Conservation (phyloP, 1,140 invertebrate species). For the Microplitis mediator region DNA sequence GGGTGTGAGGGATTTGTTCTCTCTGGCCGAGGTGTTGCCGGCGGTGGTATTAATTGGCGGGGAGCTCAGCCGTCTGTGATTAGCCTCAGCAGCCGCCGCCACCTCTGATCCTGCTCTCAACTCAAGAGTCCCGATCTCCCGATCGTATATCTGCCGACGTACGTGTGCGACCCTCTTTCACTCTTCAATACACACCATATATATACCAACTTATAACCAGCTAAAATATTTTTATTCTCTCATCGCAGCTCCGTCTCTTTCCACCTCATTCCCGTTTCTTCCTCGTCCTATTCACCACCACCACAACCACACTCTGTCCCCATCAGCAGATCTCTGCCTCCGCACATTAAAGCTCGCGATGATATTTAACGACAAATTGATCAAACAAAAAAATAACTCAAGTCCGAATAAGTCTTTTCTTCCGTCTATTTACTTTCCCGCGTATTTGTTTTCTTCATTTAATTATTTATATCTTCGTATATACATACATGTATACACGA, state of each 20-base stretch:
- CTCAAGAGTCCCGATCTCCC: slow-evolving; percentile 25
- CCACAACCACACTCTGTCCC: too few species aligned
- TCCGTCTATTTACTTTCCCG: too few species aligned
- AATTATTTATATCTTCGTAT: too few species aligned
- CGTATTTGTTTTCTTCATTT: too few species aligned
- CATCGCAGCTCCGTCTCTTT: neutral
- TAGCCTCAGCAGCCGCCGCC: slow-evolving; percentile 52
- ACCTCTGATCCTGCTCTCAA: slow-evolving; percentile 37
- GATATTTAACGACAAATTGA: too few species aligned
- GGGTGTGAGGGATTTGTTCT: slow-evolving; percentile 9
- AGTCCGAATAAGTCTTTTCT: too few species aligned
- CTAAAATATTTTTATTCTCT: neutral
- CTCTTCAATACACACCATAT: neutral
- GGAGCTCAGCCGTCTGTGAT: slow-evolving; percentile 52
- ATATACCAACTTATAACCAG: neutral
- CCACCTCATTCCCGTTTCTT: neutral
- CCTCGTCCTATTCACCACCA: too few species aligned
- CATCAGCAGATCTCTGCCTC: too few species aligned
- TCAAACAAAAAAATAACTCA: too few species aligned
- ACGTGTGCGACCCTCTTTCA: slow-evolving; percentile 23
- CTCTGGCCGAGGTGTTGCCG: slow-evolving; percentile 48
- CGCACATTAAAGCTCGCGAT: too few species aligned
- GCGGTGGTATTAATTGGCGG: slow-evolving; percentile 58
- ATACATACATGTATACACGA: too few species aligned
- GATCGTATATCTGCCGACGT: slow-evolving; percentile 37